phyloP scores from a whole-genome alignment of 1,140 invertebrate genomes.

The Drosophila nigromelanica region DNA sequence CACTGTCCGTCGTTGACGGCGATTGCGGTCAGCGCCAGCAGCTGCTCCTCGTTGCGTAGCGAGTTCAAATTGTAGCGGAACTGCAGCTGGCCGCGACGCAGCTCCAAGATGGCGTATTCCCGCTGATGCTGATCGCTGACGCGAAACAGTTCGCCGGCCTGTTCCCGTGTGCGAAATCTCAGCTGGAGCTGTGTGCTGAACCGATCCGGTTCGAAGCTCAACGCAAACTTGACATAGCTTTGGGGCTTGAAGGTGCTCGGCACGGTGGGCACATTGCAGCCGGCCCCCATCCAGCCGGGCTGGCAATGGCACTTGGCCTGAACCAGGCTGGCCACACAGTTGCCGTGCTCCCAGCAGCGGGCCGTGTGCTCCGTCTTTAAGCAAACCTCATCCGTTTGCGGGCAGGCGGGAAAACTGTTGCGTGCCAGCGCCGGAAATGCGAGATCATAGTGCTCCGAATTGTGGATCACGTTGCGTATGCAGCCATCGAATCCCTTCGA shows the following conservation, averaged over 20 bases:
- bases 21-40: constrained; percentile 86
- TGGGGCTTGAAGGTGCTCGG: constrained; percentile 87
- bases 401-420: constrained; percentile 86
- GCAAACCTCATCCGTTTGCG: constrained; percentile 86
- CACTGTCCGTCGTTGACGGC: constrained; percentile 89
- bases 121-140: constrained; percentile 87
- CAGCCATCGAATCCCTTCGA: constrained; percentile 88
- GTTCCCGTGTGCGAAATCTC: constrained; percentile 88
- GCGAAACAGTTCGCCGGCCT: constrained; percentile 87
- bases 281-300: constrained; percentile 87
- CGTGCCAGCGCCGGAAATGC: constrained; percentile 85
- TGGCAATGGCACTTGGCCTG: constrained; percentile 87
- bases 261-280: constrained; percentile 86
- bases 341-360: constrained; percentile 86
- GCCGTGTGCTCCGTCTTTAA: constrained; percentile 84
- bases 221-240: constrained; percentile 88
- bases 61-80: constrained; percentile 88
- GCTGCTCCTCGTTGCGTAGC: constrained; percentile 85
- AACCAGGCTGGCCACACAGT: constrained; percentile 87
- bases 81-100: constrained; percentile 86
- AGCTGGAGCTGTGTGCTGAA: constrained; percentile 87
- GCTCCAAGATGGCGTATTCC: constrained; percentile 88
- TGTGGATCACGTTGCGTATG: constrained; percentile 88
- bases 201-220: constrained; percentile 87
- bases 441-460: constrained; percentile 88